Percentiles rank a stretch among this genome's conserved stretches.
Evolutionary conservation across 2,888 invertebrate species (phyloP).

Genomic region (Mantis religiosa): DNA sequence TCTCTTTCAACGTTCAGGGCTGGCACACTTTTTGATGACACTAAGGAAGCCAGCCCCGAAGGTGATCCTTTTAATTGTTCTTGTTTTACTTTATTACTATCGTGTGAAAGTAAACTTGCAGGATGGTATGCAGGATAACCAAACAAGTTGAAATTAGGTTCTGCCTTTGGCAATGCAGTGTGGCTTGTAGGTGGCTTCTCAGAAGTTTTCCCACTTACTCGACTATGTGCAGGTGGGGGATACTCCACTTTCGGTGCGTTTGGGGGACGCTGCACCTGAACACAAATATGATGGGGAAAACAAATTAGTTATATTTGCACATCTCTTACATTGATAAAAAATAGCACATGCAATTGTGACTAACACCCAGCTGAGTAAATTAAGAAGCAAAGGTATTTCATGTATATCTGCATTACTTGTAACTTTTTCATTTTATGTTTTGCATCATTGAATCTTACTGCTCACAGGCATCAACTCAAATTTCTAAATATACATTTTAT

Average conservation of each 20-base stretch:
- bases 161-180: slow-evolving; percentile 53
- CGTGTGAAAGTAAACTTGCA: slow-evolving; percentile 42
- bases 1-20: slow-evolving; percentile 31
- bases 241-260: slow-evolving; percentile 47
- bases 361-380: neutral
- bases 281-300: neutral
- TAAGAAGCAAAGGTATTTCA: neutral
- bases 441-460: no score
- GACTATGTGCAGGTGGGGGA: slow-evolving; percentile 46
- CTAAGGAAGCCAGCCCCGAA: slow-evolving; percentile 39
- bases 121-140: slow-evolving; percentile 57
- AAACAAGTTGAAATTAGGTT: slow-evolving; percentile 64
- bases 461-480: no score
- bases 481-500: no score
- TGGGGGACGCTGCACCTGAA: slow-evolving; percentile 43
- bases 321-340: neutral
- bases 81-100: slow-evolving; percentile 63
- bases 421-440: no score
- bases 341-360: neutral
- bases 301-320: neutral
- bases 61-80: slow-evolving; percentile 44
- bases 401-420: no score
- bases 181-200: slow-evolving; percentile 42
- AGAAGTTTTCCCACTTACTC: slow-evolving; percentile 39
- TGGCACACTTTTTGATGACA: slow-evolving; percentile 8